Evolutionary conservation across 64 coral and sea anemone species (phyloP).

Genomic region (Montipora foliosa): DNA sequence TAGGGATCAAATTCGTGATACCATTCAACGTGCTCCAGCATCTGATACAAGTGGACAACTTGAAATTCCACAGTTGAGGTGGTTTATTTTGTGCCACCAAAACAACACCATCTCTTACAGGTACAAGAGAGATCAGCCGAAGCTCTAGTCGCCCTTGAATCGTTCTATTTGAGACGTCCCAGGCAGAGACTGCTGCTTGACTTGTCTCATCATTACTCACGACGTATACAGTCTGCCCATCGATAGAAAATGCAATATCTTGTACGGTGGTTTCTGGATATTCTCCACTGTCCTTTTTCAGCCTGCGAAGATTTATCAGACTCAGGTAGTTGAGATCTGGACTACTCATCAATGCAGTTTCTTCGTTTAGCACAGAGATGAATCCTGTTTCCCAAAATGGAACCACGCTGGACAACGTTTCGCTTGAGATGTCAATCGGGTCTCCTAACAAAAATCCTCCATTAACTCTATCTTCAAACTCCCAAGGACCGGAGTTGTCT

Average conservation of each 20-base stretch:
- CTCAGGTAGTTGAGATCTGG: neutral
- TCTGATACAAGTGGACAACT: neutral
- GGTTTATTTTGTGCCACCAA: neutral
- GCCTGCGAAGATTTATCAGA: neutral
- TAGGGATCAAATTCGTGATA: neutral
- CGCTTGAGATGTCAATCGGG: neutral
- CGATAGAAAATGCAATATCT: neutral
- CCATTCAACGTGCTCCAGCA: neutral
- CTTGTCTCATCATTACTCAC: neutral
- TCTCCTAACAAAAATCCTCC: conserved; percentile 19
- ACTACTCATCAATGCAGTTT: neutral
- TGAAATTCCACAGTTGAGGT: neutral
- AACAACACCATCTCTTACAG: neutral
- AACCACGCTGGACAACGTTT: too few species aligned
- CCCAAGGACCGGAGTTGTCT: too few species aligned
- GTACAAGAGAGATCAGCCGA: neutral
- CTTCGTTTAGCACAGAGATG: neutral
- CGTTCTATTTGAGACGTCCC: neutral
- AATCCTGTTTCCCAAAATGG: neutral
- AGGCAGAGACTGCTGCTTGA: neutral
- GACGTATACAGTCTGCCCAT: neutral
- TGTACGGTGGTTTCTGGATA: neutral
- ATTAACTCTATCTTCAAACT: neutral
- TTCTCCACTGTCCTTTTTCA: neutral
- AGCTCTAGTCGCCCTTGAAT: neutral